Base-by-base conservation (phyloP, 2,888 invertebrate species). In the Apodemia duryi region DNA sequence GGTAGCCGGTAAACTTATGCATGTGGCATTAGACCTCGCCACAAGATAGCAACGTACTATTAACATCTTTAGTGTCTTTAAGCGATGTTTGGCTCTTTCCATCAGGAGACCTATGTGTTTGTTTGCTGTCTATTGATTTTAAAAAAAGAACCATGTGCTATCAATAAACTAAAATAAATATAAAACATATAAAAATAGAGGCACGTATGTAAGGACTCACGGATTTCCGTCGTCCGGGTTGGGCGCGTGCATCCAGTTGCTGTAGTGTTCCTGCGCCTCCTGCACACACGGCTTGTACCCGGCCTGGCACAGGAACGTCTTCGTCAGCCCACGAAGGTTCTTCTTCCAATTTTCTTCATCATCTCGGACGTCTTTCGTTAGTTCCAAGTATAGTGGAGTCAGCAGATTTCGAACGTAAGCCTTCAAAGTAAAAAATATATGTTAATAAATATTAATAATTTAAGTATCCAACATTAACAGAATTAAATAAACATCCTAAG, bases 161-260 rank as follows among this genome's bases (percentile, higher is more conserved):
- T 21, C 21, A 21, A 21, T 21, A 21, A 21, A 21, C 21, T 21
- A 21, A 21, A 21, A 21, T 21, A 32, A 6, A 6, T 1, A 2
- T 38, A 38, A 6, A 38, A 38, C 2, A 6, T 1, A 38, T 6
- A 38, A 38, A 38, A 38, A 6, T 38, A 1, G 6, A 38, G 38
- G 1, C 38, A 7, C 7, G 38, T 38, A 6, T 6, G 7, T 43
- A 43, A 43, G 13, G 71, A 93, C 95, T 93, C 81, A 97, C 97
- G 96, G 96, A 81, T 96, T 96, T 72, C 96, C 95, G 75, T 94
- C 95, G 82, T 96, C 96, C 6, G 96, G 96, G 74, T 95, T 94
- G 52, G 94, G 92, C 29, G 93, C 93, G 61, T 94, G 92, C 94
- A 96, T 95, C 97, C 97, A 97, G 73, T 94, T 93, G 65, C 92